Percentiles rank a stretch among this genome's conserved stretches.
These are phyloP conservation scores for Caenorhabditis tropicalis DNA, from an alignment of 1,140 invertebrate species.

Conservation along the genomic window DNA sequence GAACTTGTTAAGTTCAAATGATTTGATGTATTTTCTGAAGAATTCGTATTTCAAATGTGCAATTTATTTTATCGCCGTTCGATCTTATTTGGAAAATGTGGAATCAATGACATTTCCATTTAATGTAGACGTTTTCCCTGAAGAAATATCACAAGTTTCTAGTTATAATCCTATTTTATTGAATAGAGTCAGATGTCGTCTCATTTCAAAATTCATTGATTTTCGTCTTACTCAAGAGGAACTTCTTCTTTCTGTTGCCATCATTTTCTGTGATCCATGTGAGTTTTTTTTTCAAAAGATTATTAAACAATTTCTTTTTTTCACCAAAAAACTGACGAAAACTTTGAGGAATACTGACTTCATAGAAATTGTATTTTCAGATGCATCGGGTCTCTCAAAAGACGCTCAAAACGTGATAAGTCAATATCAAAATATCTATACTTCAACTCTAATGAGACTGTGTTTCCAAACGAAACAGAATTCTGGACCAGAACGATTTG, in stretches of 20 bases:
- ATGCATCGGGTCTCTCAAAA: background rate
- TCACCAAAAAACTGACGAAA: too few relatives aligned
- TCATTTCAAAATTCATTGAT: conserved; percentile 11
- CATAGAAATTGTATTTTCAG: background rate
- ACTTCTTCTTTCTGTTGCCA: background rate
- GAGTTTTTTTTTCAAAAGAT: too few relatives aligned
- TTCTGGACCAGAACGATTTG: background rate
- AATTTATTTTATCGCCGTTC: background rate
- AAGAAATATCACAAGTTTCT: background rate
- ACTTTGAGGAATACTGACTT: too few relatives aligned
- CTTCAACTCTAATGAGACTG: background rate
- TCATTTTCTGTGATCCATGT: background rate
- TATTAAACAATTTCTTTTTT: too few relatives aligned
- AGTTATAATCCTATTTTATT: background rate
- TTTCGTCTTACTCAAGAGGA: background rate
- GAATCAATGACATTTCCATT: background rate
- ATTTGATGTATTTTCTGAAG: background rate
- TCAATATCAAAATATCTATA: background rate
- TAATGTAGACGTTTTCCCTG: background rate
- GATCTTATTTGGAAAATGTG: background rate
- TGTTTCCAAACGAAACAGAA: background rate
- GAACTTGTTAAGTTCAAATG: background rate
- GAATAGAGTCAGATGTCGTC: background rate
- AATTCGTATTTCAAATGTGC: background rate
- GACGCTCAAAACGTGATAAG: background rate